Evolutionary conservation across 23 tunicate species (phyloP).

Genomic region (Ascidia mentula): DNA sequence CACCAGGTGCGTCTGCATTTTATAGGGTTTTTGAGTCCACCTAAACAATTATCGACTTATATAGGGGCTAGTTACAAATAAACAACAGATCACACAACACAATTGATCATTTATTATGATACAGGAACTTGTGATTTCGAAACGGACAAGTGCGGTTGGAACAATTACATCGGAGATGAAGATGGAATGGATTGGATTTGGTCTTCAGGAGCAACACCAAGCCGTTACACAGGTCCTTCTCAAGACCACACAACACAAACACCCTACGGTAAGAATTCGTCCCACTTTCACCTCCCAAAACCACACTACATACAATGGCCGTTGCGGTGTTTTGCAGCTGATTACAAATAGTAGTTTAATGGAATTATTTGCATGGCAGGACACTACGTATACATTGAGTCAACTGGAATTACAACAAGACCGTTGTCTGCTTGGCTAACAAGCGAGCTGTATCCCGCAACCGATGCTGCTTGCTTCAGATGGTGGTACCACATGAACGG

Average conservation of each 20-base stretch:
- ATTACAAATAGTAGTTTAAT: too few relatives aligned
- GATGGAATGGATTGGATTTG: slow-evolving; percentile 91
- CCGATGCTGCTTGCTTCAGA: slow-evolving; percentile 67
- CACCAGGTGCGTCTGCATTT: slow-evolving; percentile 52
- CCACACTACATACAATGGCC: not conserved
- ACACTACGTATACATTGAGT: slow-evolving; percentile 70
- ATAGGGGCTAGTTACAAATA: too few relatives aligned
- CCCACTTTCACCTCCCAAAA: not conserved
- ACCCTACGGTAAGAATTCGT: slow-evolving; percentile 31
- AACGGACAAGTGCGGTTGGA: slow-evolving; percentile 78
- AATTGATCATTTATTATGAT: too few relatives aligned
- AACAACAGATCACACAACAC: too few relatives aligned
- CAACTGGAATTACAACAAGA: slow-evolving; percentile 44
- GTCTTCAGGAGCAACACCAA: slow-evolving; percentile 80
- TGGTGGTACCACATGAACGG: slow-evolving; percentile 84
- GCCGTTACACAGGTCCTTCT: slow-evolving; percentile 80
- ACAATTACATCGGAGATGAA: slow-evolving; percentile 37
- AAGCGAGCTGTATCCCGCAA: slow-evolving; percentile 76
- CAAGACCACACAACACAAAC: slow-evolving; percentile 75
- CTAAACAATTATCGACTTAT: too few relatives aligned
- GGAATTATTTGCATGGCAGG: too few relatives aligned
- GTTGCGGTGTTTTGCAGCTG: not conserved
- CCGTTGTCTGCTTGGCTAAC: slow-evolving; percentile 37
- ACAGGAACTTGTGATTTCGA: slow-evolving; percentile 90
- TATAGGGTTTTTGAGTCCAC: too few relatives aligned